Base-by-base conservation (phyloP, 2,113 vertebrate genomes). In the Myotis yumanensis region DNA sequence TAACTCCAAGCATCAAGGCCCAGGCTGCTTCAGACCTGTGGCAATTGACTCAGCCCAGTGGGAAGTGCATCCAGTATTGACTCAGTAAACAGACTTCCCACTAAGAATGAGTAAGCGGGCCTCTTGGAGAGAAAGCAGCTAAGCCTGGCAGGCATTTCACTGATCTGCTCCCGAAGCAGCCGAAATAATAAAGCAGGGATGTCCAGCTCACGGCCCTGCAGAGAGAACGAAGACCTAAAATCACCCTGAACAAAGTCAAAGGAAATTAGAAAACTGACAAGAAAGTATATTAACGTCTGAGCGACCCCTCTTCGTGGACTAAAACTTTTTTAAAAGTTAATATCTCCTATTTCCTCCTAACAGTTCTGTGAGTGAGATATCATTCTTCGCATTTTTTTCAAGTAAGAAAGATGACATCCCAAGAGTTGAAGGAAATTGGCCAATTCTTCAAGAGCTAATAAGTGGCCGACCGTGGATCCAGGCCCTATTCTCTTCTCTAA, bases 21-120 rank as follows among this genome's bases (percentile, higher is more conserved):
- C 68, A 81, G 3, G 59, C 48, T 69, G 11, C 30, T 22, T 80
- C 86, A 51, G 22, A 90, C 71, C 51, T 54, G 18, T 25, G 18
- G 23, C 51, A 90, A 95, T 12, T 76, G 89, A 96, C 91, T 95
- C 46, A 83, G 30, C 37, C 90, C 35, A 72, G n/a, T 83, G 68
- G 30, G 18, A 64, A 17, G 23, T 18, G 94, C 97, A 93, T 89
- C 88, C 0, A 54, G 93, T 93, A 97, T 68, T 96, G 89, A 96
- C 64, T 35, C 0, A 1, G 86, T 89, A 93, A 97, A 28, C 7
- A 52, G 64, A 86, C 93, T 93, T 94, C 97, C 66, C 79, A 11
- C 32, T 0, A 8, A 69, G 43, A 96, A 54, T 51, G 51, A 89
- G 28, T 52, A 91, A 95, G 48, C 77, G 80, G 77, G 6, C 80